Base-by-base conservation (phyloP, 2,113 vertebrate genomes). In the Circaetus cinerascens region DNA sequence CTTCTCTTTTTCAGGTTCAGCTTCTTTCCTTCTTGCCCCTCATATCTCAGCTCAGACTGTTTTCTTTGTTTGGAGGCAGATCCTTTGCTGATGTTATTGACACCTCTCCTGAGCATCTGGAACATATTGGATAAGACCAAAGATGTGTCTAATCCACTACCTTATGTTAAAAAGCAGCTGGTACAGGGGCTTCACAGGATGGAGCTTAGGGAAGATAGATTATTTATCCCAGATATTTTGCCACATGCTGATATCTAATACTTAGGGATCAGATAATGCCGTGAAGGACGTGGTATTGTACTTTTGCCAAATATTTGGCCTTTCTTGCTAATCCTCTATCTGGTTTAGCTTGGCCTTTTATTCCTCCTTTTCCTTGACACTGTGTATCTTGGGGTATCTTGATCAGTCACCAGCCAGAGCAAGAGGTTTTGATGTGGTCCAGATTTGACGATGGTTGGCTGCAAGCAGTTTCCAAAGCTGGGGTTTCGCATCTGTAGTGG, bases 161-260 rank as follows among this genome's bases (percentile, higher is more conserved):
- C 67, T 94, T 90, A 89, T 95, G 93, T 95, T 91, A 69, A 89
- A 95, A 95, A 93, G 66, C 95, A 89, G 91, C 96, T 96, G 93
- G 97, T 95, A 96, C 74, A 95, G 94, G 50, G 91, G 71, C 92
- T 97, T 94, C 89, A 86, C 84, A 76, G 91, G 93, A 96, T 90
- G 80, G 66, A 91, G 62, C 57, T 94, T 89, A 93, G 45, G 74
- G 81, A 94, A 95, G 89, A 95, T 62, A 88, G 91, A 93, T 95
- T 95, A 88, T 96, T 95, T 96, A 89, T 93, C 86, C 95, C 84
- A 89, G 81, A 55, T 95, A 94, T 88, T 96, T 94, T 95, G 86
- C 89, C 91, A 95, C 95, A 96, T 97, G 94, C 93, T 95, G 94
- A 88, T 97, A 94, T 46, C 76, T 82, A 90, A 96, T 97, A 96